Evolutionary conservation across 2,797 vertebrate genomes (phyloP), one percentile per base, ranked within the genome.

Genomic region (Enteromius radiatus): DNA sequence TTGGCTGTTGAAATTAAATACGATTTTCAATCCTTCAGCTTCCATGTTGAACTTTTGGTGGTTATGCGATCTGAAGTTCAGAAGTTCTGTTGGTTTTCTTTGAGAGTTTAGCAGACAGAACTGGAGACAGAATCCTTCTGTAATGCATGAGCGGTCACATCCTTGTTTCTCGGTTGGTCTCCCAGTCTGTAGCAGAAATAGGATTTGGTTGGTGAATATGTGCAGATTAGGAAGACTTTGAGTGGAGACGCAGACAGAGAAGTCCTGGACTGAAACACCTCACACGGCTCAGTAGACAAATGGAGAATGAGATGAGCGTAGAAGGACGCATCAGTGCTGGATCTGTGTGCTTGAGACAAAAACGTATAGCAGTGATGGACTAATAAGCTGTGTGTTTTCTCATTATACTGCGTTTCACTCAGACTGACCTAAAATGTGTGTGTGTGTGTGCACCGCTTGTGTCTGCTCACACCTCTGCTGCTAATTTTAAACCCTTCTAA

Each of bases 251-350:
- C 49, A 71, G 52, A 71, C 38, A 11, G 11, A 70, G 23, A n/a
- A 68, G 69, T 43, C 47, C 21, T 73, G 21, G 43, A 80, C 26
- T 71, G 26, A 70, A 45, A 23, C 64, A 69, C 77, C 56, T 61
- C 5, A 17, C 23, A 61, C 10, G 3, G 23, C 65, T 80, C 65
- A 59, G 36, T 15, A 70, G 65, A 9, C 26, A 61, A 47, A 12
- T 63, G 23, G 19, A 80, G 67, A n/a, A 61, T 21, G 26, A 71
- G 67, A 47, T 17, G 28, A 19, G 21, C 36, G 41, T 56, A 47
- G 33, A 61, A n/a, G 54, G 33, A 33, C 21, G 38, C 8, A 80
- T 61, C 36, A 59, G 52, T 45, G 33, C 31, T 41, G 23, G 36
- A 70, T 71, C 47, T 68, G 8, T 26, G 15, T 38, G 15, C 38